These are phyloP conservation scores for Columba guinea DNA, from an alignment of 2,797 vertebrate species.

Conservation along the genomic window DNA sequence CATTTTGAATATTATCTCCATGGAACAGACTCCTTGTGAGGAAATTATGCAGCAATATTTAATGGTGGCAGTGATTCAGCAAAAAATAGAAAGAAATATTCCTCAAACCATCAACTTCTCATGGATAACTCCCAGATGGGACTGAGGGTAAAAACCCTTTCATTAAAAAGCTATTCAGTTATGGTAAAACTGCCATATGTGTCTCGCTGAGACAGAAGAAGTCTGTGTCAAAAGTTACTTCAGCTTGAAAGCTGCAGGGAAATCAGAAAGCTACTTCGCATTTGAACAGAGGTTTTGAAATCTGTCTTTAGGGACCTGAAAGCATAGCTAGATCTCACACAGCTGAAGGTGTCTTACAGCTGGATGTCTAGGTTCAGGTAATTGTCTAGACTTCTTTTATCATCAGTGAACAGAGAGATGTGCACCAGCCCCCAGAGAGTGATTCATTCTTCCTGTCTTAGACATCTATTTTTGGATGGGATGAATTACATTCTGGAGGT, in stretches of 20 bases:
- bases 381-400: constrained; percentile 73
- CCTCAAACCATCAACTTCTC: constrained; percentile 35
- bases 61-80: constrained; percentile 54
- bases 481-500: constrained; percentile 67
- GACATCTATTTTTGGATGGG: constrained; percentile 54
- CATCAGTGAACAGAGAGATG: constrained; percentile 52
- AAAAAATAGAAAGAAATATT: constrained; percentile 38
- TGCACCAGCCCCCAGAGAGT: constrained; percentile 59
- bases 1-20: constrained; percentile 39
- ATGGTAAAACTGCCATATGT: constrained; percentile 49
- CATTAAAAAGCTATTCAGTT: constrained; percentile 55
- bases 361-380: constrained; percentile 65
- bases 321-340: constrained; percentile 14
- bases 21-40: constrained; percentile 37
- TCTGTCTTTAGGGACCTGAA: constrained; percentile 43
- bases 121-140: constrained; percentile 47
- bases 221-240: constrained; percentile 46
- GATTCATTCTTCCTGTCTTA: constrained; percentile 68
- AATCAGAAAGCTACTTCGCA: constrained; percentile 43
- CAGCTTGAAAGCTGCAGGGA: constrained; percentile 47
- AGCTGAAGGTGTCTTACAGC: constrained; percentile 60
- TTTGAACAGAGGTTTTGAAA: constrained; percentile 41
- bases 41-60: constrained; percentile 53
- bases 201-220: constrained; percentile 26
- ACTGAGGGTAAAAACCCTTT: constrained; percentile 36